A percentile compares a stretch with the other conserved stretches of the same genome.
These are phyloP conservation scores for Plecotus auritus DNA, from an alignment of 2,113 vertebrate species.

Conservation along the genomic window DNA sequence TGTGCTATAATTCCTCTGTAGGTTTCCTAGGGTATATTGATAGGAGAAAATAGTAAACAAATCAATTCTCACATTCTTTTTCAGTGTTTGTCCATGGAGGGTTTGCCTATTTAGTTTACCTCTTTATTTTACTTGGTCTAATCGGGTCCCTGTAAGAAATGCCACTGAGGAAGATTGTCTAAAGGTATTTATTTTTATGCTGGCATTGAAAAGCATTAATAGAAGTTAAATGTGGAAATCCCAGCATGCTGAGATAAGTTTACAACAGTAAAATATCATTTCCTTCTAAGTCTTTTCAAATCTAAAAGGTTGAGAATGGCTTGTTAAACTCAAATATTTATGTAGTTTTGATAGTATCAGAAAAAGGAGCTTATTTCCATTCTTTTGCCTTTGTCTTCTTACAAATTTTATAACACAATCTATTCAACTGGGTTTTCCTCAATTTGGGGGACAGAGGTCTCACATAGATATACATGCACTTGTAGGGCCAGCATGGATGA, in stretches of 20 bases:
- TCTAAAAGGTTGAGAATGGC: constrained; percentile 30
- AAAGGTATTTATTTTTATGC: constrained; percentile 61
- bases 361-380: constrained; percentile 29
- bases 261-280: constrained; percentile 63
- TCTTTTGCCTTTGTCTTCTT: constrained; percentile 36
- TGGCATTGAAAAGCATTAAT: constrained; percentile 68
- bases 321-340: constrained; percentile 40
- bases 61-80: constrained; percentile 11
- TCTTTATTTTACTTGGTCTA: constrained; percentile 70
- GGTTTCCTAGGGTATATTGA: neutral
- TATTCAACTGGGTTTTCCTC: neutral
- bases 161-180: constrained; percentile 63
- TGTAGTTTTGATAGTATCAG: constrained; percentile 42
- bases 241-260: constrained; percentile 67
- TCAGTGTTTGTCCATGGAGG: constrained; percentile 45
- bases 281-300: constrained; percentile 65
- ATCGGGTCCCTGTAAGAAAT: constrained; percentile 57
- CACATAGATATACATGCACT: neutral
- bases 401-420: neutral
- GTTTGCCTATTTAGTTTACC: constrained; percentile 67
- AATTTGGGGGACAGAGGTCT: neutral
- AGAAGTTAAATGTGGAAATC: constrained; percentile 69
- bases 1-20: neutral
- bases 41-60: constrained; percentile 43
- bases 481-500: neutral